A percentile compares a stretch with the other conserved stretches of the same genome.
Evolutionary conservation across 2,113 vertebrate species (phyloP).

Genomic region (Saccopteryx leptura): DNA sequence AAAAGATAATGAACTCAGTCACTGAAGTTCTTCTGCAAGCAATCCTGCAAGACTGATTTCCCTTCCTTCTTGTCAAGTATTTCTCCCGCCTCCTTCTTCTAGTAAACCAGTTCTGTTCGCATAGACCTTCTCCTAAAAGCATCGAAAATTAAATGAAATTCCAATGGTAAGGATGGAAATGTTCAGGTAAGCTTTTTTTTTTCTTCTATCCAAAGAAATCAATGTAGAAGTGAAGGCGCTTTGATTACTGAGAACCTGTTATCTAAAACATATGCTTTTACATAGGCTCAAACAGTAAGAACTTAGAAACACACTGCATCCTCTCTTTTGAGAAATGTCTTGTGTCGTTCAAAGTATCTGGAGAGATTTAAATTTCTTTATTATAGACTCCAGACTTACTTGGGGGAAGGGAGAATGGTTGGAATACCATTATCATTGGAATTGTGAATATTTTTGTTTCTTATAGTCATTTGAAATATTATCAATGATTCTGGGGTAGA

Average conservation of each 20-base stretch:
- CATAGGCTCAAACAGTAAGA: neutral
- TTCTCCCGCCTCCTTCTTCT: neutral
- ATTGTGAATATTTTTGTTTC: neutral
- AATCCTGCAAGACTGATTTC: neutral
- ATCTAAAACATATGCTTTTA: neutral
- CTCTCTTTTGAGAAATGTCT: neutral
- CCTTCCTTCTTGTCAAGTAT: neutral
- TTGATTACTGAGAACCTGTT: neutral
- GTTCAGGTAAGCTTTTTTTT: neutral
- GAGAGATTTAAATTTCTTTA: neutral
- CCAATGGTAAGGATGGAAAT: neutral
- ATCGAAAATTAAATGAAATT: neutral
- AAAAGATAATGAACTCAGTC: neutral
- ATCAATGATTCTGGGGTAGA: neutral
- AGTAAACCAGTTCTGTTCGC: neutral
- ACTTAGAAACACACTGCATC: neutral
- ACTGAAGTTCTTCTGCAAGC: neutral
- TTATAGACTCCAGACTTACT: neutral
- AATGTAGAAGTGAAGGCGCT: neutral
- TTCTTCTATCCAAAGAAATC: neutral
- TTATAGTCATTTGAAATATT: conserved; percentile 31
- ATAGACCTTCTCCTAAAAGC: neutral
- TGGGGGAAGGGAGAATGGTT: neutral
- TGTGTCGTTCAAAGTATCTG: neutral
- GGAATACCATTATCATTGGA: neutral